phyloP scores from a whole-genome alignment of 2,113 vertebrate species.

The Epinephelus fuscoguttatus region DNA sequence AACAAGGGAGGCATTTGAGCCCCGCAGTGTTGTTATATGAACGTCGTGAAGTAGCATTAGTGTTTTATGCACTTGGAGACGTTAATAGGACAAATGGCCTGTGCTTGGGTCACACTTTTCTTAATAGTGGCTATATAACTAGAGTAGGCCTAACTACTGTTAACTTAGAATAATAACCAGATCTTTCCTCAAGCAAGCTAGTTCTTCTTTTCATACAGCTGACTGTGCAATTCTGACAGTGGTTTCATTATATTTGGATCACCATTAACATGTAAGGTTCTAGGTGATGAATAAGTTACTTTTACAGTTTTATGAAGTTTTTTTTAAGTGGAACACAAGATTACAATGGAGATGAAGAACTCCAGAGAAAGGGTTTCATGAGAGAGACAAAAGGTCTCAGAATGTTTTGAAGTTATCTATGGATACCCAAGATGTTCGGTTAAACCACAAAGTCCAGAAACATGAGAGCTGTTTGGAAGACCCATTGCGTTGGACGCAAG shows the following conservation, averaged over 20 bases:
- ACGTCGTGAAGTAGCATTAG: conserved; percentile 74
- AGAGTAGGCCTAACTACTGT: conserved; percentile 62
- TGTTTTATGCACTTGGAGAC: conserved; percentile 68
- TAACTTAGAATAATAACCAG: conserved; percentile 59
- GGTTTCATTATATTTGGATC: conserved; percentile 62
- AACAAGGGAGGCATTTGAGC: conserved; percentile 38
- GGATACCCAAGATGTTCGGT: conserved; percentile 52
- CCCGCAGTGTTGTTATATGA: conserved; percentile 70
- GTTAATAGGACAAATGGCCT: conserved; percentile 62
- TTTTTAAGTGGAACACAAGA: conserved; percentile 17
- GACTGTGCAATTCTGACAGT: conserved; percentile 63
- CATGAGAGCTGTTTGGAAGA: conserved; percentile 28
- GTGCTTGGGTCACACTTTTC: conserved; percentile 50
- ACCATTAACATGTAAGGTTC: conserved; percentile 57
- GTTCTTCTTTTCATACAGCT: conserved; percentile 54
- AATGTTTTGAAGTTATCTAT: conserved; percentile 63
- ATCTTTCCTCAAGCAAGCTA: conserved; percentile 51
- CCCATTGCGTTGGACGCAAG: conserved; percentile 20
- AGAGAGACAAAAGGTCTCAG: conserved; percentile 52
- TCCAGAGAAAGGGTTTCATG: conserved; percentile 40
- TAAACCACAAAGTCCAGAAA: conserved; percentile 37
- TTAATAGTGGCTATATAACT: conserved; percentile 54
- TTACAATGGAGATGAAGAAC: conserved; percentile 7
- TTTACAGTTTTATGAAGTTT: conserved; percentile 34
- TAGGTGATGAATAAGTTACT: conserved; percentile 44